These are phyloP conservation scores for Hydrocynus forskahlii DNA, from an alignment of 2,797 vertebrate genomes.

Conservation along the genomic window DNA sequence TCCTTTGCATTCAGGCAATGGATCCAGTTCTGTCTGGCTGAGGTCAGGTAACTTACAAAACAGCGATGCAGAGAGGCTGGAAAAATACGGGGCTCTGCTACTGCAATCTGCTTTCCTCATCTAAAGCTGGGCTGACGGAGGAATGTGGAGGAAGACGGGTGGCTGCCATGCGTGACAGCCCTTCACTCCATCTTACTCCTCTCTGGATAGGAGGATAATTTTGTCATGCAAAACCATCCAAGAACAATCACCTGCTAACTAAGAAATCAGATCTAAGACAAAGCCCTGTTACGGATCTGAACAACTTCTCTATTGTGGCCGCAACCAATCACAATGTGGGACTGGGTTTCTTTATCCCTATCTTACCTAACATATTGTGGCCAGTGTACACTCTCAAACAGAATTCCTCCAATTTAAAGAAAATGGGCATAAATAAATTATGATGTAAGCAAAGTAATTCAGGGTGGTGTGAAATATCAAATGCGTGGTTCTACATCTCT, in stretches of 20 bases:
- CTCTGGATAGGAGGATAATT: not conserved
- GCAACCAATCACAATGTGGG: not conserved
- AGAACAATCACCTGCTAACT: not conserved
- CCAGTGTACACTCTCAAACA: no score
- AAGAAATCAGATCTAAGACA: not conserved
- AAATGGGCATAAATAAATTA: no score
- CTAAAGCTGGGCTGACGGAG: constrained; percentile 38
- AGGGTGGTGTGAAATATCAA: not conserved
- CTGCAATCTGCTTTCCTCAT: constrained; percentile 59
- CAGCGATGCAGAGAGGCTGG: not conserved
- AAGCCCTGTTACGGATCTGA: not conserved
- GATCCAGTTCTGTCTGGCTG: constrained; percentile 25
- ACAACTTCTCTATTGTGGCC: not conserved
- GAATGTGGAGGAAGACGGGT: constrained; percentile 37
- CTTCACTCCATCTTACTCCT: not conserved
- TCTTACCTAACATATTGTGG: not conserved
- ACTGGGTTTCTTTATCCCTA: not conserved
- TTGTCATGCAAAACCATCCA: not conserved
- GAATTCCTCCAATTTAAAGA: no score
- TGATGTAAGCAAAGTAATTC: not conserved
- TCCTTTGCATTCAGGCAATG: not conserved
- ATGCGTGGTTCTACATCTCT: no score
- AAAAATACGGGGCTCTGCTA: constrained; percentile 57
- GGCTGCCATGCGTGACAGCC: not conserved
- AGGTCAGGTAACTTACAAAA: constrained; percentile 20